A percentile compares a stretch with the other conserved stretches of the same genome.
Evolutionary conservation across 2,888 invertebrate genomes (phyloP).

Genomic region (Parelbella ahira): DNA sequence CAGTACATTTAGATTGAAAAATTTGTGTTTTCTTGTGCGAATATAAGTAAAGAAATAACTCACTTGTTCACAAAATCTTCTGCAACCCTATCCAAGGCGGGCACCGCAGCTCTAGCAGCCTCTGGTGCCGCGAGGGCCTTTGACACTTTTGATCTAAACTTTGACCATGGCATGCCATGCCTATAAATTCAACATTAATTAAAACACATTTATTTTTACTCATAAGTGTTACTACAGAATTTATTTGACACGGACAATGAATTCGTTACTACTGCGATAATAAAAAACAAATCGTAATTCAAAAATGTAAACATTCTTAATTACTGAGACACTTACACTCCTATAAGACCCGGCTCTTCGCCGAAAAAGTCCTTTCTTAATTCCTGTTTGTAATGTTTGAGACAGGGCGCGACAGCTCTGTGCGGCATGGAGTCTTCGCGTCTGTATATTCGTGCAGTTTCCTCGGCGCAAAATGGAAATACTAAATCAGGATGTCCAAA

Average conservation of each 20-base stretch:
- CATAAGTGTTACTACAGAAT: no score
- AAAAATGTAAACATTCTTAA: no score
- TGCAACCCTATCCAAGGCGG: constrained; percentile 86
- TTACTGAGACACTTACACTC: constrained; percentile 84
- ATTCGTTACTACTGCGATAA: no score
- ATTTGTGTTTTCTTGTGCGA: no score
- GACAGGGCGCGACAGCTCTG: constrained; percentile 86
- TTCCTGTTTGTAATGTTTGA: constrained; percentile 85
- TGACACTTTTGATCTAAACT: constrained; percentile 90
- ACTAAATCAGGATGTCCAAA: constrained; percentile 88
- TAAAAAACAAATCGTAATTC: no score
- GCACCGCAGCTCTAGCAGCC: constrained; percentile 88
- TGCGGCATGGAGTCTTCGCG: constrained; percentile 86
- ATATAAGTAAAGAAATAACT: constrained; percentile 20
- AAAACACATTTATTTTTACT: no score
- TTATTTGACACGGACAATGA: no score
- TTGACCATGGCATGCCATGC: constrained; percentile 93
- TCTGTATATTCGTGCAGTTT: constrained; percentile 85
- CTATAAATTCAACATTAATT: no score
- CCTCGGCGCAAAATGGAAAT: constrained; percentile 87
- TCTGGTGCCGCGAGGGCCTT: constrained; percentile 90
- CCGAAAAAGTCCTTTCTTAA: constrained; percentile 85
- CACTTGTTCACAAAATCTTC: constrained; percentile 87
- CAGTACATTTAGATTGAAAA: no score
- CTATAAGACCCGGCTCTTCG: constrained; percentile 86